Conservation (phyloP, 2,888 invertebrate genomes). For the Sarcophaga variegata region DNA sequence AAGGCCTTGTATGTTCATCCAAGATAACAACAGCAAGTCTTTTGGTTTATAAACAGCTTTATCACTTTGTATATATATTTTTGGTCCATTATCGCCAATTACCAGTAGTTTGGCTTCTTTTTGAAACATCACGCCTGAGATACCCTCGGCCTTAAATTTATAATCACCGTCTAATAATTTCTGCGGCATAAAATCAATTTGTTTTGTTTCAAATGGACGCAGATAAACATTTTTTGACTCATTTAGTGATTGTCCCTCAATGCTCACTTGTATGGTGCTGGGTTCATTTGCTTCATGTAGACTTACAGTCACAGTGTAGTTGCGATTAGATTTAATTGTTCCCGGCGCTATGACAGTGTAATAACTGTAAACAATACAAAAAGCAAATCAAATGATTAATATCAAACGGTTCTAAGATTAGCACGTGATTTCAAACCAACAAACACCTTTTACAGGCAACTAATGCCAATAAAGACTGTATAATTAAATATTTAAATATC, state of each 20-base stretch:
- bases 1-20: constrained; percentile 88
- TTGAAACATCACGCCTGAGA: constrained; percentile 88
- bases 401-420: too few relatives aligned
- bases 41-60: constrained; percentile 95
- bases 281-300: constrained; percentile 15
- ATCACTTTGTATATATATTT: constrained; percentile 95
- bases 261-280: not conserved
- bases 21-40: constrained; percentile 87
- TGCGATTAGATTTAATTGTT: constrained; percentile 21
- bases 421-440: not conserved
- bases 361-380: not conserved
- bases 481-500: not conserved
- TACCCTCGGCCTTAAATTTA: constrained; percentile 82
- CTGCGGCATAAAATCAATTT: constrained; percentile 16
- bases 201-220: constrained; percentile 32
- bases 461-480: not conserved
- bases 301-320: constrained; percentile 23
- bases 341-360: constrained; percentile 33
- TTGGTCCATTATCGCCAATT: constrained; percentile 85
- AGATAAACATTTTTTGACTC: not conserved
- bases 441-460: not conserved
- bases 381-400: too few relatives aligned
- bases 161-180: constrained; percentile 72
- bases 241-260: not conserved
- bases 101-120: constrained; percentile 88